phyloP scores from a whole-genome alignment of 2,113 vertebrate genomes.

The Melanostigma gelatinosum region DNA sequence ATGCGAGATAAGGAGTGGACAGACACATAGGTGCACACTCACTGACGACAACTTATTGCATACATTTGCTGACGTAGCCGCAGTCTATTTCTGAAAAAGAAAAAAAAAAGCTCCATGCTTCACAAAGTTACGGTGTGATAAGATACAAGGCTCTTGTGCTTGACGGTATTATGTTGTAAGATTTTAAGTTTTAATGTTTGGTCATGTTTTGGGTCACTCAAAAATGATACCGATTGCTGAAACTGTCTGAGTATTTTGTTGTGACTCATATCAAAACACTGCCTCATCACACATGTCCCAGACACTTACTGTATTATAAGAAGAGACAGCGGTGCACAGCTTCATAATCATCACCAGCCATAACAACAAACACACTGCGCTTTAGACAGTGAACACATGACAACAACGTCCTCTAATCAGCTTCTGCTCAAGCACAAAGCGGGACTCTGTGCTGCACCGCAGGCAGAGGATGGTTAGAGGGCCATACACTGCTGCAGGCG shows the following conservation, averaged over 20 bases:
- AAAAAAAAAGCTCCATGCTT: background rate
- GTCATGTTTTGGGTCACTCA: background rate
- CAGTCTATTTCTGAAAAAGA: too few species aligned
- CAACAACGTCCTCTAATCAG: slow-evolving; percentile 30
- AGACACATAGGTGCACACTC: too few species aligned
- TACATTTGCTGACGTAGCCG: too few species aligned
- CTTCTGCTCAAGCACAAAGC: slow-evolving; percentile 41
- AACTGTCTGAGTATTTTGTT: background rate
- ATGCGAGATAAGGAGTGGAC: too few species aligned
- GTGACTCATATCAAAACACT: background rate
- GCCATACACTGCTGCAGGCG: slow-evolving; percentile 31
- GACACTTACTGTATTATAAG: background rate
- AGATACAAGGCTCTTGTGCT: background rate
- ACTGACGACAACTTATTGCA: too few species aligned
- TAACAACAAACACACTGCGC: slow-evolving; percentile 13
- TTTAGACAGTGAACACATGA: slow-evolving; percentile 39
- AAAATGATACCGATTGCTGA: background rate
- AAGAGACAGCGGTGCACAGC: background rate
- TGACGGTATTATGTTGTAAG: background rate
- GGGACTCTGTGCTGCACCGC: slow-evolving; percentile 39
- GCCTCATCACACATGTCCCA: background rate
- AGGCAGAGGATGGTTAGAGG: slow-evolving; percentile 34
- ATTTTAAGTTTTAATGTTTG: background rate
- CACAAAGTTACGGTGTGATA: background rate
- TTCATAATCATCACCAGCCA: slow-evolving; percentile 1